Percentiles rank a stretch among this genome's conserved stretches.
Evolutionary conservation across 2,888 invertebrate genomes (phyloP).

Genomic region (Salpingus planirostris): DNA sequence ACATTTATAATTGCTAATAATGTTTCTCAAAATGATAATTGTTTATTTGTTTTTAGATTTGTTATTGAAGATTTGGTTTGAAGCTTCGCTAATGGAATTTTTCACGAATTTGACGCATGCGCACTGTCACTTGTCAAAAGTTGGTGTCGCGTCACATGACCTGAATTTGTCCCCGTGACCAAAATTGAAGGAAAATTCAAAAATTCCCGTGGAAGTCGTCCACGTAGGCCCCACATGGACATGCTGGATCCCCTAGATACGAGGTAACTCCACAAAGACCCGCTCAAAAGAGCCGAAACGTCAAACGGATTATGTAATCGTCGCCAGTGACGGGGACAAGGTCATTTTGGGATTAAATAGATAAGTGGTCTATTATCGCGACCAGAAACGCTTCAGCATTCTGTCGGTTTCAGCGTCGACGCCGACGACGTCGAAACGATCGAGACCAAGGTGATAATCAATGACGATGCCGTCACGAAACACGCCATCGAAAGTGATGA

Average conservation of each 20-base stretch:
- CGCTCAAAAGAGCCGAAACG: too few relatives aligned
- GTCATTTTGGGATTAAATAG: constrained; percentile 14
- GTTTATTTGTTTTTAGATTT: too few relatives aligned
- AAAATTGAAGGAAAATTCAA: constrained; percentile 60
- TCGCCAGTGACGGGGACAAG: constrained; percentile 18
- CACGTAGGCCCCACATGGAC: constrained; percentile 42
- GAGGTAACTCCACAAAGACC: constrained; percentile 49
- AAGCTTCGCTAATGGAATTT: too few relatives aligned
- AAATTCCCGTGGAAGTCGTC: constrained; percentile 43
- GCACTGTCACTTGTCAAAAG: constrained; percentile 14
- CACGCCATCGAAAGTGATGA: constrained; percentile 43
- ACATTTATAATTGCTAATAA: too few relatives aligned
- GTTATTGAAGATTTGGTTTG: too few relatives aligned
- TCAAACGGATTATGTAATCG: constrained; percentile 27
- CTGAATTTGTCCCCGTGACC: constrained; percentile 66
- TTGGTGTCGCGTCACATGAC: constrained; percentile 55
- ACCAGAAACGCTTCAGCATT: too few relatives aligned
- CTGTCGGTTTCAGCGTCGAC: neutral
- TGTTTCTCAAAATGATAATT: too few relatives aligned
- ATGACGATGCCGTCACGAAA: constrained; percentile 39
- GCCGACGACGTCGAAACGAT: constrained; percentile 24
- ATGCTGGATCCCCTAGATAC: constrained; percentile 53
- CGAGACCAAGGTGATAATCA: constrained; percentile 35
- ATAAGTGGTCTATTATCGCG: too few relatives aligned
- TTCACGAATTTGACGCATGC: neutral